phyloP scores from a whole-genome alignment of 2,888 invertebrate genomes.

The Rhagonycha lutea region DNA sequence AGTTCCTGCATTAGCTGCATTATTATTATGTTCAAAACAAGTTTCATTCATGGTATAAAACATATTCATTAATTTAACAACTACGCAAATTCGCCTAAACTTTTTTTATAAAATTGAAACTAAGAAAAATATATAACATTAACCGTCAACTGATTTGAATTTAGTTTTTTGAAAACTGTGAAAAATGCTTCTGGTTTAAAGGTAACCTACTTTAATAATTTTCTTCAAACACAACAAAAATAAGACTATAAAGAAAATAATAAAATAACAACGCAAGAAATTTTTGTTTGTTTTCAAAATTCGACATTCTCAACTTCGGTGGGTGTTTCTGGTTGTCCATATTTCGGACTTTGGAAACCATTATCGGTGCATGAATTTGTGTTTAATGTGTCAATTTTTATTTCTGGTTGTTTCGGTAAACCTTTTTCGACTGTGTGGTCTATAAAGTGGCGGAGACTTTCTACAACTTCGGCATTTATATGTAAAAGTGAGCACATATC shows the following conservation, averaged over 20 bases:
- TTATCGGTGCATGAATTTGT: slow-evolving; percentile 25
- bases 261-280: not conserved
- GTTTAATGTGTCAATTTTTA: slow-evolving; percentile 34
- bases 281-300: slow-evolving; percentile 41
- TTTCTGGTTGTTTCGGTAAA: slow-evolving; percentile 39
- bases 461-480: slow-evolving; percentile 59
- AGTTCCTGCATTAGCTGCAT: not conserved
- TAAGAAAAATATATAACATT: slow-evolving; percentile 18
- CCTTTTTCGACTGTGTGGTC: slow-evolving; percentile 62
- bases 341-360: slow-evolving; percentile 47
- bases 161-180: slow-evolving; percentile 20
- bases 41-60: not conserved
- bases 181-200: slow-evolving; percentile 1
- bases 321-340: slow-evolving; percentile 54
- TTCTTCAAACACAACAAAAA: slow-evolving; percentile 2
- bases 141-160: not conserved
- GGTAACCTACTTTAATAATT: not conserved
- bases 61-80: slow-evolving; percentile 17
- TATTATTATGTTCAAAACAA: not conserved
- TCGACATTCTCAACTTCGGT: slow-evolving; percentile 54
- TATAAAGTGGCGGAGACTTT: slow-evolving; percentile 62
- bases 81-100: slow-evolving; percentile 21
- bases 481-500: slow-evolving; percentile 57
- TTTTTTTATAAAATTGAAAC: slow-evolving; percentile 27
- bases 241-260: not conserved